Evolutionary conservation across 1,140 invertebrate species (phyloP).

Genomic region (Rhopalosiphum maidis): DNA sequence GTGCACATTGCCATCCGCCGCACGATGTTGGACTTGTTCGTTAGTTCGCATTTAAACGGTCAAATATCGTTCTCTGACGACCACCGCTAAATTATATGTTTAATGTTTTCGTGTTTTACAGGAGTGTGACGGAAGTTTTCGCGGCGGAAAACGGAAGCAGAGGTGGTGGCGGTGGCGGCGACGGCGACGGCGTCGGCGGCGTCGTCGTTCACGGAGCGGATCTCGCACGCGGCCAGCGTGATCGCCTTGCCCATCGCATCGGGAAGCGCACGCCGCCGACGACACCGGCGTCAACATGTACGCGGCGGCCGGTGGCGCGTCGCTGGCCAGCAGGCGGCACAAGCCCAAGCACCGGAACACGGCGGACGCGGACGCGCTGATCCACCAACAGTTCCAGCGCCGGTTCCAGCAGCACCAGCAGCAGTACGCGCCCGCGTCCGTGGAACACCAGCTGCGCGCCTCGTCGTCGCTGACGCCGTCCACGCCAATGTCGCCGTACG

Average conservation of each 20-base stretch:
- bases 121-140: background rate
- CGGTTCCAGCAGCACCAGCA: slow-evolving; percentile 61
- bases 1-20: no score
- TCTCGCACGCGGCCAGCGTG: slow-evolving; percentile 57
- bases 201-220: slow-evolving; percentile 71
- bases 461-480: slow-evolving; percentile 52
- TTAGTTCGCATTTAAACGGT: no score
- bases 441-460: slow-evolving; percentile 58
- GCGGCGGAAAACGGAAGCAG: background rate
- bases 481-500: slow-evolving; percentile 56
- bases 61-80: background rate
- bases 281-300: slow-evolving; percentile 67
- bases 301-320: slow-evolving; percentile 76
- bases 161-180: slow-evolving; percentile 60
- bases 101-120: background rate
- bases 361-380: slow-evolving; percentile 58
- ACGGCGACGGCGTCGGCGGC: slow-evolving; percentile 73
- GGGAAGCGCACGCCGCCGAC: background rate
- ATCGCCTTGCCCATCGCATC: no score
- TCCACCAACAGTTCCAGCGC: slow-evolving; percentile 61
- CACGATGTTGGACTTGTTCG: no score
- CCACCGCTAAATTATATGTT: background rate
- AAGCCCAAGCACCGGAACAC: slow-evolving; percentile 61
- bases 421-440: slow-evolving; percentile 60
- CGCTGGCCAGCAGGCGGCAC: slow-evolving; percentile 70